Base-by-base conservation (phyloP, 2,797 vertebrate species). In the Tangara arthus region DNA sequence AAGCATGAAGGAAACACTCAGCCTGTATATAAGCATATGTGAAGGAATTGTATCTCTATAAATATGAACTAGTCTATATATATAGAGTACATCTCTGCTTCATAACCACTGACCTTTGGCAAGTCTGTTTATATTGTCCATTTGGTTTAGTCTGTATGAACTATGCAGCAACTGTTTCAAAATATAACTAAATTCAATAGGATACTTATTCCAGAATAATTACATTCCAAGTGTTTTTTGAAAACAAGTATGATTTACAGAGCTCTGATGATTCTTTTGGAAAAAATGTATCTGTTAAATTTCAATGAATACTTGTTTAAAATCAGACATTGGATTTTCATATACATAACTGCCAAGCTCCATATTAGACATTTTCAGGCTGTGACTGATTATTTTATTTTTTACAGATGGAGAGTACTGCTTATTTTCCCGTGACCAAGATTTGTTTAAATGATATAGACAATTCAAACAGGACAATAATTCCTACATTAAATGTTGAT, bases 241-340 rank as follows among this genome's bases (percentile, higher is more conserved):
- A 83, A 96, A 94, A 90, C 59, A 81, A 47, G 8, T 59, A 82
- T 28, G 49, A 41, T 81, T 82, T 89, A 89, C 23, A 37, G 56
- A 87, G 37, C 61, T 87, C 82, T 70, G 49, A 71, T 35, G 65
- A 88, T 41, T 79, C 64, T 90, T 70, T 89, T 78, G 42, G 30
- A 94, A 89, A 97, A 97, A 91, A 19, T 22, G 42, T 84, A 91
- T 95, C 87, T 97, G 89, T 64, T 95, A 70, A 87, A 30, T 89
- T 90, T 96, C 93, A 96, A 1, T 41, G 41, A 85, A 92, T 75
- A 32, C 35, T 92, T 90, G 55, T 88, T 80, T 89, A 85, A 83
- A 95, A 79, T 72, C 87, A 78, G 37, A 52, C 47, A 44, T 18
- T 68, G 42, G 39, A 76, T 95, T 91, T 93, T 93, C 71, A 79